Percentiles rank a stretch among this genome's conserved stretches.
These are phyloP conservation scores for Aspidiotus rigidus DNA, from an alignment of 2,888 invertebrate genomes.

Conservation along the genomic window DNA sequence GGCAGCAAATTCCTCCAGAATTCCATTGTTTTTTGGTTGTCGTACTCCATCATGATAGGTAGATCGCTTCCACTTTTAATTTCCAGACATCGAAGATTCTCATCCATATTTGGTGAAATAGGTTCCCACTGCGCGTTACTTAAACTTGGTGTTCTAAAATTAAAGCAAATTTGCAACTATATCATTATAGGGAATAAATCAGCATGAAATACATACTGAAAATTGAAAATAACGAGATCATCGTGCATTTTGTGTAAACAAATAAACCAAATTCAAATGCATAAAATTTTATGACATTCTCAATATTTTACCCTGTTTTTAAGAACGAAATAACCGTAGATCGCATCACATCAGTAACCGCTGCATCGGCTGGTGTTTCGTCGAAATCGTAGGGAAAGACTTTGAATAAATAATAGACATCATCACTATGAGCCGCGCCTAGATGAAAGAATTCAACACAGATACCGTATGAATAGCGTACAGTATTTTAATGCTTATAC, in stretches of 20 bases:
- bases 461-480: not conserved
- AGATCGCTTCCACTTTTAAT: slow-evolving; percentile 1
- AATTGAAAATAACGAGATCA: not conserved
- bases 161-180: not conserved
- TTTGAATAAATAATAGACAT: slow-evolving; percentile 37
- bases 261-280: not conserved
- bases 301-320: slow-evolving; percentile 49
- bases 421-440: slow-evolving; percentile 40
- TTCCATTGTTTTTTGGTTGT: not conserved
- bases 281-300: slow-evolving; percentile 35
- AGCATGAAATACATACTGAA: not conserved
- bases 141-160: not conserved
- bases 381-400: slow-evolving; percentile 41
- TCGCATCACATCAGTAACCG: slow-evolving; percentile 48
- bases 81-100: slow-evolving; percentile 8
- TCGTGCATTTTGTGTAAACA: not conserved
- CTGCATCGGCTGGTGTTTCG: slow-evolving; percentile 45
- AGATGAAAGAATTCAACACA: slow-evolving; percentile 14
- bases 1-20: slow-evolving; percentile 24
- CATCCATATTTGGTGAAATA: slow-evolving; percentile 4
- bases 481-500: not conserved
- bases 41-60: not conserved
- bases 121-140: slow-evolving; percentile 14
- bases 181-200: not conserved
- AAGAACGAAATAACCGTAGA: slow-evolving; percentile 52